Evolutionary conservation across 2,113 vertebrate genomes (phyloP), one percentile per base, ranked within the genome.

Genomic region (Chloropsis cyanopogon): DNA sequence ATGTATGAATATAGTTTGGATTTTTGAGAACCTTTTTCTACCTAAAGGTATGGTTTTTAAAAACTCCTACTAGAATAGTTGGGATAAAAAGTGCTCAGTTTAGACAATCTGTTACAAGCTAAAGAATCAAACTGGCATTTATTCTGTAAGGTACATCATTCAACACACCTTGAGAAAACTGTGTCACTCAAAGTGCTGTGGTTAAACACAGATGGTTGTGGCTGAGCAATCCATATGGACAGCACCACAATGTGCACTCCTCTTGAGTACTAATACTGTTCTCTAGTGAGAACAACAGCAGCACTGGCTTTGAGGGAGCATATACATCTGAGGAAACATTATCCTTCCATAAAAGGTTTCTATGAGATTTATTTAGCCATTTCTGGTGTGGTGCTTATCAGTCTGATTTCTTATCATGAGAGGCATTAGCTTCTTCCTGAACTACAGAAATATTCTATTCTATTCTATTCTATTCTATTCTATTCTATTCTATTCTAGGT

Each of bases 1-100:
- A 29, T 16, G 6, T 69, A 50, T 0, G 41, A 77, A 76, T 19
- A 29, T 2, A 50, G 21, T 24, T 15, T 0, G 1, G 24, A 54
- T 24, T 81, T 78, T 56, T 59, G 29, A 81, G 63, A 70, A n/a
- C 26, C 7, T 12, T 50, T 50, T 78, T 82, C 73, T 57, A 16
- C 12, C 41, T 85, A 64, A 89, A 76, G 29, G 12, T 72, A 5
- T 14, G 13, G 2, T 52, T 84, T 89, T 82, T 29, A 31, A 69
- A 35, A 90, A 57, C 7, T 14, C 21, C 44, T 54, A 21, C 6
- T 52, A 25, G 17, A 44, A 77, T 4, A 52, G 13, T 6, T 11
- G 12, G 37, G 33, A 29, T n/a, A 21, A 14, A 59, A 69, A 77
- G 6, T 10, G 12, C 23, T 11, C 37, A 16, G 31, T 66, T 79